phyloP scores from a whole-genome alignment of 2,888 invertebrate genomes.

The Tryphoninae sp. region DNA sequence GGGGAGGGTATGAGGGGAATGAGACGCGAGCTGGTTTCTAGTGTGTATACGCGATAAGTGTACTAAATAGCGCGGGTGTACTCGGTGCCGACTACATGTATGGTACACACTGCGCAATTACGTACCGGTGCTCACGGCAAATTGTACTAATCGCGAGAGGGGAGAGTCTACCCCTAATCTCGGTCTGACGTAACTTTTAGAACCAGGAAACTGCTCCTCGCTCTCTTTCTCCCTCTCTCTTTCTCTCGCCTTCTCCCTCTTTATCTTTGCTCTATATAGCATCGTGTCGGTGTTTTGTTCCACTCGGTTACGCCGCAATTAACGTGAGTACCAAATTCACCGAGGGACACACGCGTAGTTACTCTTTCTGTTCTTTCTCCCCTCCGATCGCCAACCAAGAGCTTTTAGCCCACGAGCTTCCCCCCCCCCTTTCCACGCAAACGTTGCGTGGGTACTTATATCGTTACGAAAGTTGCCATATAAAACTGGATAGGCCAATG shows the following conservation, averaged over 20 bases:
- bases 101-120: conserved; percentile 44
- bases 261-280: not conserved
- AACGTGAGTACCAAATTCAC: conserved; percentile 45
- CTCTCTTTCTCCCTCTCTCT: not conserved
- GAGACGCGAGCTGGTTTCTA: conserved; percentile 9
- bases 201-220: conserved; percentile 38
- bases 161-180: conserved; percentile 59
- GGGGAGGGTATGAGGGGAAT: not conserved
- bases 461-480: not conserved
- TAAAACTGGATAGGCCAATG: not conserved
- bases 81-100: conserved; percentile 6
- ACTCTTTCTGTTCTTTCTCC: not conserved
- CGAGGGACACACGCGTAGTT: not conserved
- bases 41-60: conserved; percentile 10
- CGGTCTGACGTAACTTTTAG: conserved; percentile 61
- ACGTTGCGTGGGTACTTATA: not conserved
- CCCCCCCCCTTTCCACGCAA: not conserved
- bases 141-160: conserved; percentile 61
- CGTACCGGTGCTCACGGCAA: conserved; percentile 48
- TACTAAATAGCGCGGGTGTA: conserved; percentile 25
- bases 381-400: not conserved
- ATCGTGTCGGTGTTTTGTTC: conserved; percentile 24
- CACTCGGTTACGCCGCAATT: conserved; percentile 39
- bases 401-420: not conserved
- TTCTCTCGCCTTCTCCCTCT: not conserved